Percentiles rank a stretch among this genome's conserved stretches.
These are phyloP conservation scores for Junco hyemalis DNA, from an alignment of 2,113 vertebrate genomes.

Conservation along the genomic window DNA sequence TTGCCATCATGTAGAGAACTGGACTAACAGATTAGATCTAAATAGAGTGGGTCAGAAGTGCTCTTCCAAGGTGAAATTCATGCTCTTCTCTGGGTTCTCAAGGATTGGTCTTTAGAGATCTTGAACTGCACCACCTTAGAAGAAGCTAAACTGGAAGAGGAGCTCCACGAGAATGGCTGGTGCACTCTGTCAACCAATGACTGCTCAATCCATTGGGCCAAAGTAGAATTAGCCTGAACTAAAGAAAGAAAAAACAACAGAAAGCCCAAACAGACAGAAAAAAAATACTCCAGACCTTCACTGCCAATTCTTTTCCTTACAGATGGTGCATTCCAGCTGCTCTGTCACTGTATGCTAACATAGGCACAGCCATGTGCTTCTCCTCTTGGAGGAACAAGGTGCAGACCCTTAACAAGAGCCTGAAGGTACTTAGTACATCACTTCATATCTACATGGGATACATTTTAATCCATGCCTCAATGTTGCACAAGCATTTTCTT, in stretches of 20 bases:
- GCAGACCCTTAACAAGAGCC: not conserved
- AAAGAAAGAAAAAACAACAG: not conserved
- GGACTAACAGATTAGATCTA: not conserved
- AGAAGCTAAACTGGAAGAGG: not conserved
- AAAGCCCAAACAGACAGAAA: not conserved
- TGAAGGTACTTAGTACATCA: not conserved
- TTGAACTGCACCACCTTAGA: not conserved
- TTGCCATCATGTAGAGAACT: not conserved
- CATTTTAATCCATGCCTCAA: not conserved
- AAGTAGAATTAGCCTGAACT: not conserved
- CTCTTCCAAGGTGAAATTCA: not conserved
- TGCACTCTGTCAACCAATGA: not conserved
- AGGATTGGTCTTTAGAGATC: not conserved
- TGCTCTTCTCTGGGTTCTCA: not conserved
- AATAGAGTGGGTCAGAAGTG: not conserved
- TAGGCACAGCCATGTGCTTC: not conserved
- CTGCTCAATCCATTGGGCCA: not conserved
- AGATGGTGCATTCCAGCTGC: not conserved
- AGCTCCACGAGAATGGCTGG: not conserved
- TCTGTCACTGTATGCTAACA: not conserved
- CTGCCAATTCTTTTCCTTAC: not conserved
- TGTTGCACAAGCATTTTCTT: not conserved
- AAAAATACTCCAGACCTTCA: not conserved
- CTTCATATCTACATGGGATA: not conserved
- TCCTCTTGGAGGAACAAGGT: not conserved